A percentile compares a stretch with the other conserved stretches of the same genome.
Evolutionary conservation across 2,797 vertebrate species (phyloP).

Genomic region (Tachyglossus aculeatus): DNA sequence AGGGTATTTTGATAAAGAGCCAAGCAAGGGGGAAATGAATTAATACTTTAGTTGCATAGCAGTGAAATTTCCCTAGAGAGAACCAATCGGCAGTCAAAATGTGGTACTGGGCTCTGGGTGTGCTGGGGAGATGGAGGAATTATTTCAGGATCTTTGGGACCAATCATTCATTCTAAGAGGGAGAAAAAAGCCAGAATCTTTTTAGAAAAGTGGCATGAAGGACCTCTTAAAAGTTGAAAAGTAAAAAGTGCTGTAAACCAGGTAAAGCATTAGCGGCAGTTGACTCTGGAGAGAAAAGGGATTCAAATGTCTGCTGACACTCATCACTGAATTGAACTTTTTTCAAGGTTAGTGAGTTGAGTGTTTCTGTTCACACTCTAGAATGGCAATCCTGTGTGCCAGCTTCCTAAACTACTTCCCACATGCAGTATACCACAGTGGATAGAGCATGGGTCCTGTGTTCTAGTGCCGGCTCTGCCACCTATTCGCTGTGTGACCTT

Average conservation of each 20-base stretch:
- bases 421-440: no score
- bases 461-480: no score
- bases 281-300: neutral
- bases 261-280: constrained; percentile 6
- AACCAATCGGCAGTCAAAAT: neutral
- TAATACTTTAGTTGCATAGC: constrained; percentile 47
- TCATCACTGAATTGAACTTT: neutral
- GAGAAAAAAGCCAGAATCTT: neutral
- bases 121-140: neutral
- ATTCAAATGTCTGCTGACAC: neutral
- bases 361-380: no score
- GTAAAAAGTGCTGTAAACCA: neutral
- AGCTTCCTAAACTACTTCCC: no score
- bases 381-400: no score
- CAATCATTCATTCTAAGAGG: neutral
- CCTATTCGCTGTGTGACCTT: no score
- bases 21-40: constrained; percentile 23
- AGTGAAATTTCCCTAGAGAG: constrained; percentile 29
- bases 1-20: constrained; percentile 61
- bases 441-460: no score
- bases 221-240: neutral
- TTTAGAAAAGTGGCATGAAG: neutral
- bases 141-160: neutral
- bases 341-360: no score
- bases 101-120: neutral